Conservation (phyloP, 2,888 invertebrate genomes). For the Dynastes grantii region DNA sequence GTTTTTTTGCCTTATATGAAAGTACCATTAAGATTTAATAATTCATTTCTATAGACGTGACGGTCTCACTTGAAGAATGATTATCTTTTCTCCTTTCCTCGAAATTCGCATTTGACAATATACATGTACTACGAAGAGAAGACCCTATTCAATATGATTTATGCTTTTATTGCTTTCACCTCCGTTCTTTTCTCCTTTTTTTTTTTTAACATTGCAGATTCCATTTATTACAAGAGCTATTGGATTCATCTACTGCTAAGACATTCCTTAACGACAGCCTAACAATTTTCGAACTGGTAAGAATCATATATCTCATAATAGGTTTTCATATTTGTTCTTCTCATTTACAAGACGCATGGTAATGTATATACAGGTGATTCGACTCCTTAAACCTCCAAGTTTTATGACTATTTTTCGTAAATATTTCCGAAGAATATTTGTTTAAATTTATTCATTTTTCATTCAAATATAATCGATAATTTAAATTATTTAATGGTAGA, state of each 20-base stretch:
- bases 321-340: conserved; percentile 33
- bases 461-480: conserved; percentile 22
- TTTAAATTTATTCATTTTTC: conserved; percentile 15
- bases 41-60: neutral
- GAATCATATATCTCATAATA: neutral
- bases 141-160: conserved; percentile 41
- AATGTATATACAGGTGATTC: conserved; percentile 40
- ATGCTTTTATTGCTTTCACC: conserved; percentile 38
- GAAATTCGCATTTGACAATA: conserved; percentile 21
- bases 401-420: neutral
- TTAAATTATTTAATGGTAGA: conserved; percentile 33
- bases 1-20: conserved; percentile 46
- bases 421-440: neutral
- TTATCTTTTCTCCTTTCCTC: neutral
- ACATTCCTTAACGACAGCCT: conserved; percentile 31
- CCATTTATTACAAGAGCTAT: conserved; percentile 35
- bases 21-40: conserved; percentile 52
- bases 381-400: neutral
- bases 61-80: neutral
- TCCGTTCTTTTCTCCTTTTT: neutral
- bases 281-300: conserved; percentile 42
- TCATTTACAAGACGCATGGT: conserved; percentile 21
- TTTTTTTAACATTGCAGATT: conserved; percentile 49
- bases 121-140: neutral
- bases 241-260: conserved; percentile 28